Conservation (phyloP, 2,797 vertebrate species). For the Australoheros facetus region DNA sequence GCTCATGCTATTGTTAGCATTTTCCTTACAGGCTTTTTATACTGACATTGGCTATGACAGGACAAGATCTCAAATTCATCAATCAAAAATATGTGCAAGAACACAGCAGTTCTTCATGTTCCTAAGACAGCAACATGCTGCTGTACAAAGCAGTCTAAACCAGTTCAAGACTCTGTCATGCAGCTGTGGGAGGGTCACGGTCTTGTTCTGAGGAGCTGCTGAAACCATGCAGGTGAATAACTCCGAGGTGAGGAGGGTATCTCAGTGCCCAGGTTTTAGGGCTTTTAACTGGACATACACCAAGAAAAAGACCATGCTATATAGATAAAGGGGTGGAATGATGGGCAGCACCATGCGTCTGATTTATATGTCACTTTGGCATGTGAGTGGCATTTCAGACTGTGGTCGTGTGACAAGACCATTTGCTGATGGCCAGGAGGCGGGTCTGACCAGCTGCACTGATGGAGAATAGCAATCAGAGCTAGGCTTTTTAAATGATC, state of each 20-base stretch:
- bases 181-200: constrained; percentile 17
- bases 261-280: background rate
- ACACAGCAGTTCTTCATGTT: constrained; percentile 33
- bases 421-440: background rate
- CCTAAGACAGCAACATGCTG: constrained; percentile 44
- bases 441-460: background rate
- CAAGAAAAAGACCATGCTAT: constrained; percentile 27
- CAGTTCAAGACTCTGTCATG: constrained; percentile 43
- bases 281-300: background rate
- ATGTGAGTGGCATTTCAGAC: constrained; percentile 26
- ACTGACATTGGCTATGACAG: constrained; percentile 1
- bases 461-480: background rate
- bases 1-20: background rate
- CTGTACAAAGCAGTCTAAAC: constrained; percentile 13
- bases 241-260: background rate
- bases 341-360: constrained; percentile 40
- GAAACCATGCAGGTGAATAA: constrained; percentile 48
- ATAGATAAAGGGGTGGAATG: background rate
- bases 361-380: background rate
- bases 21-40: background rate
- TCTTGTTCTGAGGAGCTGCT: constrained; percentile 20
- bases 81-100: background rate
- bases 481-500: background rate
- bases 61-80: constrained; percentile 1
- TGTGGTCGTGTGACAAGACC: background rate